Base-by-base conservation (phyloP, 2,797 vertebrate species). In the Scomberomorus guttatus region DNA sequence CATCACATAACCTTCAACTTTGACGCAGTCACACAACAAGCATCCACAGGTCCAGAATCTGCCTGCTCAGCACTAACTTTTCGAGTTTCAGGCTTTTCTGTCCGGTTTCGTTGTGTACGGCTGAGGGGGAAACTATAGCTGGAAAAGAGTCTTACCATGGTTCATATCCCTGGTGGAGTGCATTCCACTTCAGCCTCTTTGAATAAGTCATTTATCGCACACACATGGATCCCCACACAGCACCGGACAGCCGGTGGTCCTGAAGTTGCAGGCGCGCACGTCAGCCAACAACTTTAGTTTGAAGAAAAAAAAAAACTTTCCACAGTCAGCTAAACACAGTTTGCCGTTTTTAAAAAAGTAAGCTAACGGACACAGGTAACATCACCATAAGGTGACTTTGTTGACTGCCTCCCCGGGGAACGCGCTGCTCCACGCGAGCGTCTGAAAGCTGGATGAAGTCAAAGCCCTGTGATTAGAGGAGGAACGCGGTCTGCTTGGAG, bases 111-210 rank as follows among this genome's bases (percentile, higher is more conserved):
- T 22, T 27, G 52, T 55, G 60, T 0, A 6, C 42, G 32, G 60
- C 44, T 58, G 58, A 44, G 25, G 50, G n/a, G 17, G 39, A 20
- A 57, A 42, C 54, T 3, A 17, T 0, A 24, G 12, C 14, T 12
- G 9, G 15, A 25, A 17, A 37, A 27, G 11, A 52, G 5, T 32
- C 92, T 89, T 78, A 93, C 92, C 92, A 92, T 91, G 50, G 58
- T 83, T 72, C 51, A 50, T 15, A 25, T 74, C 42, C 55, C 74
- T 17, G 50, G 55, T 59, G 12, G 18, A n/a, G 81, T 20, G 76
- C 84, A 70, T 72, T 75, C 84, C 83, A 12, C 68, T 56, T 2
- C 59, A 29, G 75, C 58, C 52, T 55, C 55, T 18, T 18, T 42
- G 4, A 17, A 44, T 1, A 7, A n/a, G 22, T 74, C 64, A 74